phyloP scores from a whole-genome alignment of 2,113 vertebrate species.

The Galbula dea region DNA sequence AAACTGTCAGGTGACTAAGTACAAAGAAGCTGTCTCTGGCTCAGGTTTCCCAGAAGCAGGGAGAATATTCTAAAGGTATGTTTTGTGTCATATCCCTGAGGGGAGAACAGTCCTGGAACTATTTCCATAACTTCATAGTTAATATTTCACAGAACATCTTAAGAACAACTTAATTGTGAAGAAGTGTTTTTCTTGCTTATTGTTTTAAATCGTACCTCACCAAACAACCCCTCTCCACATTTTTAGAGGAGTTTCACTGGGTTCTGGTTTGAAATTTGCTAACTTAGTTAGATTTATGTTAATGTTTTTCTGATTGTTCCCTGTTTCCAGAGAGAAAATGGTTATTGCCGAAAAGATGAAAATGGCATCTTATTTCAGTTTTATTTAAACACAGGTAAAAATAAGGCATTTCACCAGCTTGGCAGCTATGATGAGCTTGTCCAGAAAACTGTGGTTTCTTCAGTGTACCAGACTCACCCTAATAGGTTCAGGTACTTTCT shows the following conservation, averaged over 20 bases:
- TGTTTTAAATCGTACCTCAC: background rate
- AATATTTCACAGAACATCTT: background rate
- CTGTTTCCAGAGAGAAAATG: background rate
- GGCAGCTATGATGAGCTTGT: background rate
- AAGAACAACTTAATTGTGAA: background rate
- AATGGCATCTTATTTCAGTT: background rate
- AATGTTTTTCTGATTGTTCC: background rate
- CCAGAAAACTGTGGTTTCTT: background rate
- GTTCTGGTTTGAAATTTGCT: background rate
- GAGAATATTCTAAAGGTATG: background rate
- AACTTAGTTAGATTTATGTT: background rate
- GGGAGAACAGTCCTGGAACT: background rate
- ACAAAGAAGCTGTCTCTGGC: background rate
- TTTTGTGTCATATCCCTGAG: background rate
- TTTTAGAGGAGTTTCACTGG: background rate
- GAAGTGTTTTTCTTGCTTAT: background rate
- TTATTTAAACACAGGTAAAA: background rate
- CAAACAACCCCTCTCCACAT: background rate
- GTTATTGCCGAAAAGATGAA: background rate
- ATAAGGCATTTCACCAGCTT: background rate
- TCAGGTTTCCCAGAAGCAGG: background rate
- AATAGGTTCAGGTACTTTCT: background rate
- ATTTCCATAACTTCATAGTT: background rate
- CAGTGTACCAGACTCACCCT: background rate
- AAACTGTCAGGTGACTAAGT: background rate